Conservation (phyloP, 2,113 vertebrate species). For the Lanius collurio region DNA sequence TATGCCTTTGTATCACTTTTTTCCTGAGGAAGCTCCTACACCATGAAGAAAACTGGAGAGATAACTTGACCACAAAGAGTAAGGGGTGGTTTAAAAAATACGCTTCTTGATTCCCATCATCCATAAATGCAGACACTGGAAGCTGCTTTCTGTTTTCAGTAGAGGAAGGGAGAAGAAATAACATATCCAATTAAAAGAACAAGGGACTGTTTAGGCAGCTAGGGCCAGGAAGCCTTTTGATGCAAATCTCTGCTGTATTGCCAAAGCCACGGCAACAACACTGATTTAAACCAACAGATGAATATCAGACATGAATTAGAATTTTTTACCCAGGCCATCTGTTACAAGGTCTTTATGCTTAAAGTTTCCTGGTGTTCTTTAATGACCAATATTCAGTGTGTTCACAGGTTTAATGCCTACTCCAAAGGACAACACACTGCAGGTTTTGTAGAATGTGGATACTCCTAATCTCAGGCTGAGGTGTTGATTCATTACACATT, state of each 20-base stretch:
- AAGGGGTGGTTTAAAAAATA: background rate
- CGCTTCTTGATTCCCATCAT: background rate
- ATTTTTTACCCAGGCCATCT: background rate
- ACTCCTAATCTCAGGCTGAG: background rate
- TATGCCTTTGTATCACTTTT: background rate
- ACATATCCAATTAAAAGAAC: background rate
- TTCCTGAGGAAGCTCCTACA: background rate
- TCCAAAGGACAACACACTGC: background rate
- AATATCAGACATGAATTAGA: background rate
- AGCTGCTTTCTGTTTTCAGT: background rate
- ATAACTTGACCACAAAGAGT: background rate
- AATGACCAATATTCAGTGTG: background rate
- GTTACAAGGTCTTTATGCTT: background rate
- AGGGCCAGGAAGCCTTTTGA: background rate
- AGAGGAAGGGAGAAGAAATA: background rate
- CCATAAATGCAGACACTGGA: background rate
- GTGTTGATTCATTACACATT: constrained; percentile 4
- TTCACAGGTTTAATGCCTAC: background rate
- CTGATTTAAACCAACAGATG: background rate
- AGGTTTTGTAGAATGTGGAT: background rate
- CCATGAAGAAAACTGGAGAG: background rate
- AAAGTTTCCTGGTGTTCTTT: constrained; percentile 5
- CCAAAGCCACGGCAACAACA: background rate
- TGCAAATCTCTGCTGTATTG: background rate
- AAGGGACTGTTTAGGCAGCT: background rate